Evolutionary conservation across 2,888 invertebrate genomes (phyloP).

Genomic region (Cheilosia pagana): DNA sequence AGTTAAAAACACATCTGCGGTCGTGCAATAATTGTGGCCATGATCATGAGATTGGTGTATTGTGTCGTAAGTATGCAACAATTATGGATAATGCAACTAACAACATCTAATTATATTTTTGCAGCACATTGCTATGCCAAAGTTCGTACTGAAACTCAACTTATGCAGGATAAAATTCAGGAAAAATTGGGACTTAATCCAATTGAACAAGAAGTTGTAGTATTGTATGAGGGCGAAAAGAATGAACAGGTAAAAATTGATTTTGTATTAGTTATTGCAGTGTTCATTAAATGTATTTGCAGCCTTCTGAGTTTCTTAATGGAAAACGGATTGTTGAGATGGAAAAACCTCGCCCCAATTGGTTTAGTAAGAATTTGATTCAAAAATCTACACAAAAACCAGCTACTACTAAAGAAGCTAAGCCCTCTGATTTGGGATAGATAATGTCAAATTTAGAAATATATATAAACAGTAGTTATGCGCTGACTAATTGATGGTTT

Average conservation of each 20-base stretch:
- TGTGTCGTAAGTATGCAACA: constrained; percentile 89
- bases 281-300: constrained; percentile 58
- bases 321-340: constrained; percentile 93
- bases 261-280: background rate
- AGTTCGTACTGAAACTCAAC: constrained; percentile 91
- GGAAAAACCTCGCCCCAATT: constrained; percentile 92
- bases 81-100: background rate
- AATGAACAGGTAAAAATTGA: constrained; percentile 83
- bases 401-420: constrained; percentile 88
- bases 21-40: constrained; percentile 93
- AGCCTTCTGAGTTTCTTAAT: constrained; percentile 86
- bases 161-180: constrained; percentile 90
- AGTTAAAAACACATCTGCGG: constrained; percentile 89
- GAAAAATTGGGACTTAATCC: constrained; percentile 88
- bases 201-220: constrained; percentile 92
- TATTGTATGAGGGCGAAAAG: constrained; percentile 93
- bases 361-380: constrained; percentile 94
- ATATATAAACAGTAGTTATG: background rate
- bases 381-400: constrained; percentile 90
- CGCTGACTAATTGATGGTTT: background rate
- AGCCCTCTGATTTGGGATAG: constrained; percentile 89
- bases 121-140: constrained; percentile 93
- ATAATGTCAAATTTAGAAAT: constrained; percentile 5
- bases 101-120: constrained; percentile 71
- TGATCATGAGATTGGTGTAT: constrained; percentile 89